Evolutionary conservation across 2,113 vertebrate genomes (phyloP), one percentile per base, ranked within the genome.

Genomic region (Ceuthmochares aereus): DNA sequence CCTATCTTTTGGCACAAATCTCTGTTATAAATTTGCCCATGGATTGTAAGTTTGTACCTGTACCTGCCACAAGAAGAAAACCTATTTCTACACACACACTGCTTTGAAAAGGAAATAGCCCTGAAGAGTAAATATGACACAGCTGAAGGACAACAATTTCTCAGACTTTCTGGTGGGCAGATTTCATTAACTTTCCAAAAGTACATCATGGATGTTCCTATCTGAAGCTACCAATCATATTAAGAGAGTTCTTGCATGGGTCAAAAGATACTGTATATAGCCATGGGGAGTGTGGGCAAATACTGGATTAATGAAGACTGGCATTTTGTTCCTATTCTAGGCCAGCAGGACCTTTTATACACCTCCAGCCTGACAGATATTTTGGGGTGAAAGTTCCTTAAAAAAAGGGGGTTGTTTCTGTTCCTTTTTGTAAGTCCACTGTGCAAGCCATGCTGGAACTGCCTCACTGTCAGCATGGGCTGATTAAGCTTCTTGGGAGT

Each of bases 141-240:
- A 72, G 75, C 82, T 91, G 90, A 97, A 96, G 90, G 87, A 87
- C 66, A 78, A 60, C 27, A 59, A 76, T 89, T 84, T 81, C 51
- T 87, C 60, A 78, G 62, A 40, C 40, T 79, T 87, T 84, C 84
- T 90, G 19, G 42, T 68, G 87, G 64, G 54, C 70, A 96, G 78
- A 68, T 94, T 82, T 91, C 78, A 82, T 91, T 94, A 87, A 68
- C 69, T 94, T 85, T 79, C 58, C 54, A 37, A 75, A 75, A 90
- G 69, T 42, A 37, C 37, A 56, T 63, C 12, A 16, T 30, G 42
- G 69, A 43, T 79, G 43, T 37, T 82, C 8, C 64, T 68, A 2
- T 34, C 60, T 63, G 64, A 69, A 49, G 12, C 4, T 74, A 22
- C 27, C 0, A 34, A 37, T 82, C 2, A 1, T 36, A 37, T 56